These are phyloP conservation scores for Lucilia cuprina DNA, from an alignment of 1,140 invertebrate genomes.

Conservation along the genomic window DNA sequence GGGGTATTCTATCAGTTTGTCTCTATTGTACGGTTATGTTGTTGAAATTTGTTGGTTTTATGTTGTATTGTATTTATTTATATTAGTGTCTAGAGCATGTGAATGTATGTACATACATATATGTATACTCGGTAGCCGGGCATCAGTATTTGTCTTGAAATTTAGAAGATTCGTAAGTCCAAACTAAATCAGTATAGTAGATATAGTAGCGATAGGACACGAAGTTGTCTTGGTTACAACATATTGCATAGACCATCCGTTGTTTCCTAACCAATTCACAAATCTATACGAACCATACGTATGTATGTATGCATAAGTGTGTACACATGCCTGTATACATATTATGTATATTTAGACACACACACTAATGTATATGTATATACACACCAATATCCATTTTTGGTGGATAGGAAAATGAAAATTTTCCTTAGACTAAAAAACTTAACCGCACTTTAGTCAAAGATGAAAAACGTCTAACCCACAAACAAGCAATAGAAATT, in stretches of 20 bases:
- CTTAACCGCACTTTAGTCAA: not conserved
- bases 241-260: not conserved
- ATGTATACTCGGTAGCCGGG: conserved; percentile 20
- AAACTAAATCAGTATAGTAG: conserved; percentile 19
- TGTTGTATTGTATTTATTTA: conserved; percentile 12
- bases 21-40: not conserved
- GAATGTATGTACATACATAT: not conserved
- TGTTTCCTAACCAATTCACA: not conserved
- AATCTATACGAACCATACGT: not conserved
- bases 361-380: not conserved
- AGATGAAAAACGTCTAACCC: not conserved
- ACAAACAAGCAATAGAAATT: conserved; percentile 10
- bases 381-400: not conserved
- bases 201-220: conserved; percentile 17
- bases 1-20: not conserved
- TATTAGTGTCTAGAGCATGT: not conserved
- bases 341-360: no score
- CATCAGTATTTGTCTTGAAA: conserved; percentile 22
- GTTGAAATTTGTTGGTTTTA: not conserved
- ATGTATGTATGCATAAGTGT: not conserved
- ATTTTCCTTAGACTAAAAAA: not conserved
- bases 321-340: not conserved
- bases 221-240: not conserved
- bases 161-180: conserved; percentile 22
- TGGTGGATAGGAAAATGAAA: not conserved